phyloP scores from a whole-genome alignment of 2,888 invertebrate species.

The Alcis repandata region DNA sequence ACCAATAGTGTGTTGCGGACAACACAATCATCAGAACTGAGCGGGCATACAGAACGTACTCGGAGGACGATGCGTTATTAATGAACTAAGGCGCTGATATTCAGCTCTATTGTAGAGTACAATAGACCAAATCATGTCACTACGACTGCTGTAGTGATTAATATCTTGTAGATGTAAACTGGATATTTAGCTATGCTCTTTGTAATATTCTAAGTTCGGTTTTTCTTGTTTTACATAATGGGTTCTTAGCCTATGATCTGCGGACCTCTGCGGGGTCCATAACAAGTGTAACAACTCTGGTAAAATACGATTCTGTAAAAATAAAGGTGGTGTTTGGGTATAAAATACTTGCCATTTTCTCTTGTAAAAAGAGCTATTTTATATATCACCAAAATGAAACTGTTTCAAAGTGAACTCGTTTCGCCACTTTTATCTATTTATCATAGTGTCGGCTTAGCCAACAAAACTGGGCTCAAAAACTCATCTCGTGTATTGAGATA shows the following conservation, averaged over 20 bases:
- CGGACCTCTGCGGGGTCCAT: too few relatives aligned
- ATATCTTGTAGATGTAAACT: too few relatives aligned
- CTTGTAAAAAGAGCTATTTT: neutral
- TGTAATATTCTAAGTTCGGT: too few relatives aligned
- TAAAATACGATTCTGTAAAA: too few relatives aligned
- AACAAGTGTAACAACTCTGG: too few relatives aligned
- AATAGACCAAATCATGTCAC: neutral
- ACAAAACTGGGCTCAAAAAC: constrained; percentile 4
- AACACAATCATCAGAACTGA: neutral
- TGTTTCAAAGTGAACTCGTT: neutral
- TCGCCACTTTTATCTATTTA: constrained; percentile 6
- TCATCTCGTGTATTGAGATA: constrained; percentile 14
- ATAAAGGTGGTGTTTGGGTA: too few relatives aligned
- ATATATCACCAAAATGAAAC: neutral
- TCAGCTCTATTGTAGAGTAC: neutral
- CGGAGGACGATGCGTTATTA: constrained; percentile 16
- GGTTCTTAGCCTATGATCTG: too few relatives aligned
- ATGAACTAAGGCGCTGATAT: constrained; percentile 3
- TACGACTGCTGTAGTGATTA: neutral
- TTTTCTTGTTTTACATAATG: too few relatives aligned
- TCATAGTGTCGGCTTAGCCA: constrained; percentile 4
- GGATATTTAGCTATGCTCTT: too few relatives aligned
- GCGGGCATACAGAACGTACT: neutral
- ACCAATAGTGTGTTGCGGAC: neutral
- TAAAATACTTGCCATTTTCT: too few relatives aligned